phyloP scores from a whole-genome alignment of 2,113 vertebrate species.

The Chloebia gouldiae region DNA sequence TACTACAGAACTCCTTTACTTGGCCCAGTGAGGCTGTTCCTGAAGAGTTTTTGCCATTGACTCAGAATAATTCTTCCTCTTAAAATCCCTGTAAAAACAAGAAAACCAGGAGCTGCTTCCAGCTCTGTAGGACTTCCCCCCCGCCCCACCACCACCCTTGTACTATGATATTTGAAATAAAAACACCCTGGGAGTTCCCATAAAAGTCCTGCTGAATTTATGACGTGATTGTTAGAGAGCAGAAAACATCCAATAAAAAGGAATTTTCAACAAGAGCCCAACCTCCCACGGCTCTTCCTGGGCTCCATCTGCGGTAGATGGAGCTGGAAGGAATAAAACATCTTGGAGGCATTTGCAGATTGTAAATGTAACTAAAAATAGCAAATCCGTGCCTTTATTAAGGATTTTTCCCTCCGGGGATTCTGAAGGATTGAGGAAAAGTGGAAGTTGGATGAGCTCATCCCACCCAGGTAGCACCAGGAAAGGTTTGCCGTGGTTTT shows the following conservation, averaged over 20 bases:
- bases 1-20: neutral
- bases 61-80: neutral
- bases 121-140: neutral
- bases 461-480: neutral
- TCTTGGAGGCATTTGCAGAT: neutral
- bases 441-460: neutral
- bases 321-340: neutral
- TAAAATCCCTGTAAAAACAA: neutral
- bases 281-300: neutral
- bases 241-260: neutral
- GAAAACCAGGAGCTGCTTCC: neutral
- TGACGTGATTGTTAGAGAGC: neutral
- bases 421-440: neutral
- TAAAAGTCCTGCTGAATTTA: slow-evolving; percentile 31
- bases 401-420: neutral
- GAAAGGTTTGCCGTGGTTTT: neutral
- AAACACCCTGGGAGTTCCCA: neutral
- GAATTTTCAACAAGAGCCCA: neutral
- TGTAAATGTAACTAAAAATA: neutral
- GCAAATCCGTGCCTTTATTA: neutral
- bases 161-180: neutral
- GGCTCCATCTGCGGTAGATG: neutral
- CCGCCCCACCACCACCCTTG: accelerated
- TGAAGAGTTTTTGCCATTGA: neutral
- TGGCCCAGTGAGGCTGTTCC: accelerated